These are phyloP conservation scores for Enteromius afrohamiltoni DNA, from an alignment of 2,797 vertebrate genomes.

Conservation along the genomic window DNA sequence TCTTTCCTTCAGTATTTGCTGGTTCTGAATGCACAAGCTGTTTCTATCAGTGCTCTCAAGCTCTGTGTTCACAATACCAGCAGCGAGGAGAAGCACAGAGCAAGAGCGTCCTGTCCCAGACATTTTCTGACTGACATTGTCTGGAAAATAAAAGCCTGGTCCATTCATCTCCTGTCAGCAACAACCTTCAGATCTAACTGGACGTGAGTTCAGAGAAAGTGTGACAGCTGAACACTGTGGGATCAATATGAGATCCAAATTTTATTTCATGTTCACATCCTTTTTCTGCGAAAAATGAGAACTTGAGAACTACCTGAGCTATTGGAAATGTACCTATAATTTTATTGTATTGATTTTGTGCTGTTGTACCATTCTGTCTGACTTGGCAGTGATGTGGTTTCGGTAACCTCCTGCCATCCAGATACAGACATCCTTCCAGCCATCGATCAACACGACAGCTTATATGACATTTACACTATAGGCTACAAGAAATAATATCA, in stretches of 20 bases:
- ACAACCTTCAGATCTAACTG: neutral
- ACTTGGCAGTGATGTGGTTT: slow-evolving; percentile 19
- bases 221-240: neutral
- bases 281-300: neutral
- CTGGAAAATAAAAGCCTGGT: slow-evolving; percentile 27
- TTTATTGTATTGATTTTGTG: slow-evolving; percentile 39
- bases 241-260: slow-evolving; percentile 32
- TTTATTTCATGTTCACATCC: neutral
- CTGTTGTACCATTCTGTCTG: slow-evolving; percentile 13
- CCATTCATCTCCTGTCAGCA: slow-evolving; percentile 22
- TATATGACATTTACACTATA: slow-evolving; percentile 1
- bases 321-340: neutral
- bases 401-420: slow-evolving; percentile 9
- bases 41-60: neutral
- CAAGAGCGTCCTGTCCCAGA: slow-evolving; percentile 16
- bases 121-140: neutral
- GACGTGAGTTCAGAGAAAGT: slow-evolving; percentile 3
- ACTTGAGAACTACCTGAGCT: slow-evolving; percentile 1
- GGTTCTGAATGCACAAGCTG: neutral
- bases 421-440: slow-evolving; percentile 4
- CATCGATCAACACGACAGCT: neutral
- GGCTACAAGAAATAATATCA: neutral
- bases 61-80: neutral
- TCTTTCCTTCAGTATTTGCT: neutral
- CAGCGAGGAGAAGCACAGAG: neutral